A percentile compares a stretch with the other conserved stretches of the same genome.
phyloP scores from a whole-genome alignment of 2,113 vertebrate genomes.

The Cephalopterus ornatus region DNA sequence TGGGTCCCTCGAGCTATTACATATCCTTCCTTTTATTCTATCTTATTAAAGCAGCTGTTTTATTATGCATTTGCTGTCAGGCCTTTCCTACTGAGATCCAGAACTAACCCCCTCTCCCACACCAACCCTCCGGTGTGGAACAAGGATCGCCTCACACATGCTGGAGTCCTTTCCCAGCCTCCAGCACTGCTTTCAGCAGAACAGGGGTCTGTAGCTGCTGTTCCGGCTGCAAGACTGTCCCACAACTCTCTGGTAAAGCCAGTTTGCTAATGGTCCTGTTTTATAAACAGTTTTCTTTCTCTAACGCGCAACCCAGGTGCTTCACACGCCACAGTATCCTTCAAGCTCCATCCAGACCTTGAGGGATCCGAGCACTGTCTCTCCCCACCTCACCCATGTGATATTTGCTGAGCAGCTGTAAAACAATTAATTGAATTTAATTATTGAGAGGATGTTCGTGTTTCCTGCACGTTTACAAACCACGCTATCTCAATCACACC shows the following conservation, averaged over 20 bases:
- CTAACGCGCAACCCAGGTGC: neutral
- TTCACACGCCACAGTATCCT: neutral
- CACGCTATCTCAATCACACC: neutral
- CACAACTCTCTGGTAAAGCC: neutral
- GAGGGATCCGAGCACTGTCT: neutral
- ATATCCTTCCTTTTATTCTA: neutral
- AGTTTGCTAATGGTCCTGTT: neutral
- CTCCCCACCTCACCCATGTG: neutral
- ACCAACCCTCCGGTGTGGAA: accelerated
- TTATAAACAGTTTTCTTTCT: neutral
- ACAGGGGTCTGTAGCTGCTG: neutral
- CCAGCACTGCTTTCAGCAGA: neutral
- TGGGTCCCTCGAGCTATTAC: neutral
- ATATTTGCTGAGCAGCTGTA: neutral
- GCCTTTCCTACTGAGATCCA: neutral
- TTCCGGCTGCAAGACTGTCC: neutral
- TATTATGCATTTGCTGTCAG: neutral
- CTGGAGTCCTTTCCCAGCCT: neutral
- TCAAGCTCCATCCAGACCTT: neutral
- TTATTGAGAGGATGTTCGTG: neutral
- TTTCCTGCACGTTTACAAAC: neutral
- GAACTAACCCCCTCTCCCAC: neutral
- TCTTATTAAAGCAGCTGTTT: neutral
- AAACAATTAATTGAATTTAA: neutral
- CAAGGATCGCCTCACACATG: accelerated